phyloP scores from a whole-genome alignment of 2,797 vertebrate genomes.

The Diplodus puntazzo region DNA sequence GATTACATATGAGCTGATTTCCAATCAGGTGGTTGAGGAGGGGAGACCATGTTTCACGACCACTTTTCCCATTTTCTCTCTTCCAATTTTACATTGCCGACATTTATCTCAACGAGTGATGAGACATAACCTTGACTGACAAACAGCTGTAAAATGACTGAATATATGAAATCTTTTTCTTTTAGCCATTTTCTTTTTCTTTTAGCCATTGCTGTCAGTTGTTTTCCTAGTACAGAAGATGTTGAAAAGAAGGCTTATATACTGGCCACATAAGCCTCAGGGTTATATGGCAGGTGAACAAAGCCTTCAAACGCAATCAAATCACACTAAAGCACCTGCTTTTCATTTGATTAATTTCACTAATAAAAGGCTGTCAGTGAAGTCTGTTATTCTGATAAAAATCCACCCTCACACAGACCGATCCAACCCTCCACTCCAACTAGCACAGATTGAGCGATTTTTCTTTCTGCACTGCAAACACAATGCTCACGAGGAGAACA shows the following conservation, averaged over 20 bases:
- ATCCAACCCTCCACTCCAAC: neutral
- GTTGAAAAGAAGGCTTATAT: too few species aligned
- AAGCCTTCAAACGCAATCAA: constrained; percentile 3
- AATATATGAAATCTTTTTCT: neutral
- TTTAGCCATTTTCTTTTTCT: neutral
- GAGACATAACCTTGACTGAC: constrained; percentile 2
- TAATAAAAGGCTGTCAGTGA: constrained; percentile 27
- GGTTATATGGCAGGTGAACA: neutral
- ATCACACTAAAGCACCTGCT: constrained; percentile 17
- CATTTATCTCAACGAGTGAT: too few species aligned
- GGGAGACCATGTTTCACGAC: too few species aligned
- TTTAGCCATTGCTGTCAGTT: neutral
- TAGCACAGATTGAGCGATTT: neutral
- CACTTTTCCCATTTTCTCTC: too few species aligned
- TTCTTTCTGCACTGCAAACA: constrained; percentile 6
- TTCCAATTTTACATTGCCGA: too few species aligned
- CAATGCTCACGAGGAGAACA: constrained; percentile 12
- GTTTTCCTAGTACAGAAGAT: constrained; percentile 3
- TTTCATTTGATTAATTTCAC: constrained; percentile 18
- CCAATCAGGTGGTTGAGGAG: too few species aligned
- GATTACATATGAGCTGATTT: too few species aligned
- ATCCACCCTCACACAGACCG: neutral
- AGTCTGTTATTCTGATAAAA: neutral
- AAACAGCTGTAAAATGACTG: neutral
- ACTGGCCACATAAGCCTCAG: neutral